Percentiles rank a stretch among this genome's conserved stretches.
Evolutionary conservation across 2,113 vertebrate species (phyloP).

Genomic region (Lathamus discolor): DNA sequence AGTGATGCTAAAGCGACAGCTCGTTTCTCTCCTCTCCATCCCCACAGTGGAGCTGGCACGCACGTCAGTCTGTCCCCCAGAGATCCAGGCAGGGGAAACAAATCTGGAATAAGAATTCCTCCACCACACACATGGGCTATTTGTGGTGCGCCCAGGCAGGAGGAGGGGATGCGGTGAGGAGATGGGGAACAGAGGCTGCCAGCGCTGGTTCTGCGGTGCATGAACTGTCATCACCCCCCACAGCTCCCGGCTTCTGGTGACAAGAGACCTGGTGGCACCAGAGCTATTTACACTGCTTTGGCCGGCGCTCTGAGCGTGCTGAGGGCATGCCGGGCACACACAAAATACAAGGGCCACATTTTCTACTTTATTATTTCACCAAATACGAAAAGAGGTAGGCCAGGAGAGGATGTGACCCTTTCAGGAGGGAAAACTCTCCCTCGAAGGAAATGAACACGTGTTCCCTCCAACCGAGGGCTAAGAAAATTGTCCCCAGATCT

Average conservation of each 20-base stretch:
- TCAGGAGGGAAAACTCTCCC: neutral
- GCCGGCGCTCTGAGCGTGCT: neutral
- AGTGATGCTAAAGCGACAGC: neutral
- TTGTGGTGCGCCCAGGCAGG: accelerated
- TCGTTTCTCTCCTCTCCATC: neutral
- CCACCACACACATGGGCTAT: accelerated
- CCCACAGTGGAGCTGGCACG: neutral
- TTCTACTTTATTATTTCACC: neutral
- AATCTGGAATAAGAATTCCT: neutral
- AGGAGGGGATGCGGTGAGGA: neutral
- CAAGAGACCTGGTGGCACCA: neutral
- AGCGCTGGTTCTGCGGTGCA: accelerated
- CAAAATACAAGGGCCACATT: neutral
- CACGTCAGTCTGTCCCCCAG: neutral
- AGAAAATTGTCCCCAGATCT: neutral
- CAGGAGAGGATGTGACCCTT: neutral
- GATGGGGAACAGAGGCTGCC: neutral
- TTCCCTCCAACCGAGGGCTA: neutral
- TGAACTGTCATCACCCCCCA: neutral
- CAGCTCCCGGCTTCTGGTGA: neutral
- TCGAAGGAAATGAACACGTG: neutral
- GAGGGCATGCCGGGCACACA: neutral
- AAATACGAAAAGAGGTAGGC: neutral
- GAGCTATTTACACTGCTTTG: neutral
- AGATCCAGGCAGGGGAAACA: neutral